Evolutionary conservation across 2,797 vertebrate genomes (phyloP).

Genomic region (Mycteria americana): DNA sequence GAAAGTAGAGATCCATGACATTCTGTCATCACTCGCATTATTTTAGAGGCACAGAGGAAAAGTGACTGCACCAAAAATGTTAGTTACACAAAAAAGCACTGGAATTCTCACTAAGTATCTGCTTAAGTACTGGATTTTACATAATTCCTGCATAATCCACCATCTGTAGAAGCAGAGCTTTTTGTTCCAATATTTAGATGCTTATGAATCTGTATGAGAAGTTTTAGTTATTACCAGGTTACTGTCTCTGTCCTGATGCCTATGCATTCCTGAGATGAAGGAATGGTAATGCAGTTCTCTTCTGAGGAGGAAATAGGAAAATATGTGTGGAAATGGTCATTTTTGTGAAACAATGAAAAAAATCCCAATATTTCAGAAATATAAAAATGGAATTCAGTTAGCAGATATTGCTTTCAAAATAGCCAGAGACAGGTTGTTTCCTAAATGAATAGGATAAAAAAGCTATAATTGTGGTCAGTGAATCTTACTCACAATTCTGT

Average conservation of each 20-base stretch:
- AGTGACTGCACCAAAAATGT: not conserved
- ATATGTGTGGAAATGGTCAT: not conserved
- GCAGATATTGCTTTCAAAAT: not conserved
- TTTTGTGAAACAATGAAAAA: not conserved
- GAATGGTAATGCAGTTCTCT: not conserved
- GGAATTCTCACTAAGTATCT: not conserved
- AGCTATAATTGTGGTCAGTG: not conserved
- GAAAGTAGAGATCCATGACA: not conserved
- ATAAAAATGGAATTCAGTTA: not conserved
- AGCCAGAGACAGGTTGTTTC: not conserved
- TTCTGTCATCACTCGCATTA: not conserved
- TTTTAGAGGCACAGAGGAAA: not conserved
- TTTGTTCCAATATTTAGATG: not conserved
- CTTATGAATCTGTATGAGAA: not conserved
- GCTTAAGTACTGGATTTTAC: not conserved
- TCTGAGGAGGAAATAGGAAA: not conserved
- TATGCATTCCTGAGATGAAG: not conserved
- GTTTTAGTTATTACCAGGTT: not conserved
- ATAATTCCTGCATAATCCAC: not conserved
- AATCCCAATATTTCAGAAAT: not conserved
- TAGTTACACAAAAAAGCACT: not conserved
- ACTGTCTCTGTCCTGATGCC: not conserved
- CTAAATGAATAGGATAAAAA: not conserved
- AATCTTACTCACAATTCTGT: not conserved
- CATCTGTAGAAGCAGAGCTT: accelerated